These are phyloP conservation scores for Oncorhynchus keta DNA, from an alignment of 2,113 vertebrate genomes.

Conservation along the genomic window DNA sequence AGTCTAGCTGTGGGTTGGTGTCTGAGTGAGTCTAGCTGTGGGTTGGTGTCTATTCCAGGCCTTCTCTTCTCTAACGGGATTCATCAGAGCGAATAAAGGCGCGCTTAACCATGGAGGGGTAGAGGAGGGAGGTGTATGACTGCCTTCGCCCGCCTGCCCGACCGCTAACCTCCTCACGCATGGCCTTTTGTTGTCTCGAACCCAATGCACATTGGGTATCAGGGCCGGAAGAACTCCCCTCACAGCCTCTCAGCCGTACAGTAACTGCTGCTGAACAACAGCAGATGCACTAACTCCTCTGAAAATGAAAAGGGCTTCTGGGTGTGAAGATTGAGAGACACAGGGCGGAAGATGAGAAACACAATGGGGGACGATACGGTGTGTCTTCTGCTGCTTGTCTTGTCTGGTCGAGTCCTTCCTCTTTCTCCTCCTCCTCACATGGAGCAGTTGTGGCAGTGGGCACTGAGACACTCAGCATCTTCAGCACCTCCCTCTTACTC, in stretches of 20 bases:
- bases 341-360: not conserved
- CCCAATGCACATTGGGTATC: not conserved
- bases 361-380: not conserved
- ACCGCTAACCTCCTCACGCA: not conserved
- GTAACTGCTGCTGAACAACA: not conserved
- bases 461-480: not conserved
- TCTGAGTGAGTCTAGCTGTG: not conserved
- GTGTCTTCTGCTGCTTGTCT: slow-evolving; percentile 10
- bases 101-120: not conserved
- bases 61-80: not conserved
- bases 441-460: not conserved
- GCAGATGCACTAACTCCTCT: not conserved
- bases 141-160: not conserved
- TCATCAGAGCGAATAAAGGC: not conserved
- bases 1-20: not conserved
- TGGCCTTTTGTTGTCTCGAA: not conserved
- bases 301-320: too few species aligned
- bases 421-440: not conserved
- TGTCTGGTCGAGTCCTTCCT: not conserved
- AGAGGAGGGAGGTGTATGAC: not conserved
- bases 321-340: too few species aligned
- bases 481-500: too few species aligned
- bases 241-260: not conserved
- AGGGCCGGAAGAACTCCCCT: not conserved
- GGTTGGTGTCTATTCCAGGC: not conserved